Base-by-base conservation (phyloP, 2,113 vertebrate species). In the Cnemophilus loriae region DNA sequence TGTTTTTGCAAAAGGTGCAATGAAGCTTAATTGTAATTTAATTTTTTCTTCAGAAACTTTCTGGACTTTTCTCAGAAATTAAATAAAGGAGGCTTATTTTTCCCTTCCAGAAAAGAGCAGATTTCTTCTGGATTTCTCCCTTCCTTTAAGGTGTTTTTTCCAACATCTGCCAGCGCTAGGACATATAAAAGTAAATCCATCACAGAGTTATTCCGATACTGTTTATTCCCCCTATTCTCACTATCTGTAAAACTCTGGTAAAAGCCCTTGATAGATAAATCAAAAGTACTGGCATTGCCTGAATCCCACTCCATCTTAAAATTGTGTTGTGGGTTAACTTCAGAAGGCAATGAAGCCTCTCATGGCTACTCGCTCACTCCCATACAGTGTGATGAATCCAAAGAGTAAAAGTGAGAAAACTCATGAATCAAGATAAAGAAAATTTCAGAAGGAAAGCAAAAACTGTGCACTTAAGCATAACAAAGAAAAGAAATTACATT, bases 321-420 rank as follows among this genome's bases (percentile, higher is more conserved):
- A 67, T 44, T 3, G 5, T 42, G 13, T 46, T 63, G 9, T 57
- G 24, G 14, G 24, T 79, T 65, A 53, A 79, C 8, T 53, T 56
- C 35, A 30, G 30, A 27, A 83, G 56, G 24, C 8, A 41, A 10
- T 13, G 16, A 30, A 68, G 17, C 1, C 16, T 15, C 33, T 22
- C 42, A 23, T 8, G 59, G 17, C 32, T 2, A 1, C 27, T 23
- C 0, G 0, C 16, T 61, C 33, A 47, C 8, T 83, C 20, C 7
- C 8, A 8, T 26, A 44, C 1, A 33, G 8, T 24, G 15, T 16
- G 26, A 32, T 59, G 9, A 68, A 55, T 27, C 18, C 7, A 6
- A 76, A 71, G 15, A 23, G 32, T 37, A 42, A 33, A 69, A 56
- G 33, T 47, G 11, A 77, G 55, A 70, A 82, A 60, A 64, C 8